Evolutionary conservation across 2,888 invertebrate species (phyloP).

Genomic region (Melitaea athalia): DNA sequence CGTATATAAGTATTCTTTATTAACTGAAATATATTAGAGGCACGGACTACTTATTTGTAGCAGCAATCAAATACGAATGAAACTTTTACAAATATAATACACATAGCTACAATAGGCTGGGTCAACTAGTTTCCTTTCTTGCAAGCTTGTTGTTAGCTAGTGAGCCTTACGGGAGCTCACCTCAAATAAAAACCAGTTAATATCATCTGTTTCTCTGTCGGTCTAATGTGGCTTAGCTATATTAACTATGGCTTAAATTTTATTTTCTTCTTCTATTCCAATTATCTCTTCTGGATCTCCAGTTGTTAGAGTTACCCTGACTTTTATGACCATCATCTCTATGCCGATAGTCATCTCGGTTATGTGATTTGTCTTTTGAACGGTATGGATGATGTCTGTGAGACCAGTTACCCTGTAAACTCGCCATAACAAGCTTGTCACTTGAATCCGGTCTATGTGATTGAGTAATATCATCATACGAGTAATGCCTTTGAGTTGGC

Average conservation of each 20-base stretch:
- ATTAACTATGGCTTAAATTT: not conserved
- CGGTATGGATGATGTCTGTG: constrained; percentile 74
- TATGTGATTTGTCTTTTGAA: constrained; percentile 54
- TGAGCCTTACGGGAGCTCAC: too few relatives aligned
- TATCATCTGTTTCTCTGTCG: too few relatives aligned
- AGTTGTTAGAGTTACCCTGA: constrained; percentile 42
- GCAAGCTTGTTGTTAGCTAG: too few relatives aligned
- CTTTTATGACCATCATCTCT: constrained; percentile 55
- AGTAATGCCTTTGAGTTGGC: constrained; percentile 42
- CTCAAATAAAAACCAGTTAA: too few relatives aligned
- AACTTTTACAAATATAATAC: too few relatives aligned
- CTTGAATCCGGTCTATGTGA: constrained; percentile 46
- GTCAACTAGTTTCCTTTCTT: too few relatives aligned
- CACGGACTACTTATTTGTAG: too few relatives aligned
- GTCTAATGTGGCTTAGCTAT: not conserved
- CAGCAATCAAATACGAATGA: too few relatives aligned
- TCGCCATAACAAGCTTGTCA: constrained; percentile 67
- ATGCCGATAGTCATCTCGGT: constrained; percentile 53
- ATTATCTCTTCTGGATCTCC: constrained; percentile 44
- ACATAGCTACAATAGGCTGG: too few relatives aligned
- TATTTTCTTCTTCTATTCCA: constrained; percentile 30
- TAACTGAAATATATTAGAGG: too few relatives aligned
- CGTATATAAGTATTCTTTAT: too few relatives aligned
- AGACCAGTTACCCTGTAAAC: constrained; percentile 77
- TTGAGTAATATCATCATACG: not conserved